A percentile compares a stretch with the other conserved stretches of the same genome.
phyloP scores from a whole-genome alignment of 2,888 invertebrate genomes.

The Polydrusus cervinus region DNA sequence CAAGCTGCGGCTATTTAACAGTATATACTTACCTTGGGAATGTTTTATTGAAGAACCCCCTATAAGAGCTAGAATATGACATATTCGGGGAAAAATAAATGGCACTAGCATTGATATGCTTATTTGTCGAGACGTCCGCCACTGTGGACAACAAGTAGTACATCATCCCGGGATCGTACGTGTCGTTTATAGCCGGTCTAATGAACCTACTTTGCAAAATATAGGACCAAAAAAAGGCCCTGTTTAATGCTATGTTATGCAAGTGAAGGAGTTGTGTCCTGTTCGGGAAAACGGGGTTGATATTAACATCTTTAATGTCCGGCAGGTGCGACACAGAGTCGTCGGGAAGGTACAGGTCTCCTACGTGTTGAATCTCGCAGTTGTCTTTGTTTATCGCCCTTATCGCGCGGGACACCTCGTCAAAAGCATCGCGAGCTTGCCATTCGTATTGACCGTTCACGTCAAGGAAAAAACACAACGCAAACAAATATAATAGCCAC shows the following conservation, averaged over 20 bases:
- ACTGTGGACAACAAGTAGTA: constrained; percentile 96
- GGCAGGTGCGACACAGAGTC: constrained; percentile 93
- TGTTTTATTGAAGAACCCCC: constrained; percentile 97
- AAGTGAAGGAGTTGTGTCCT: constrained; percentile 93
- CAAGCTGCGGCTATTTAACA: background rate
- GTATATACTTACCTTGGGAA: constrained; percentile 75
- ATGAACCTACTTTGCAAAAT: constrained; percentile 92
- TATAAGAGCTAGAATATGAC: constrained; percentile 94
- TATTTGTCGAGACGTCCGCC: constrained; percentile 95
- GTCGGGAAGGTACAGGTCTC: constrained; percentile 87
- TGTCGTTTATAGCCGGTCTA: constrained; percentile 91
- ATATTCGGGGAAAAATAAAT: constrained; percentile 95
- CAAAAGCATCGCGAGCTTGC: constrained; percentile 92
- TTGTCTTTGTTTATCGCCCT: constrained; percentile 90
- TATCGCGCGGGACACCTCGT: constrained; percentile 88
- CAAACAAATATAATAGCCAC: constrained; percentile 35
- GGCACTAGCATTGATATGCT: constrained; percentile 92
- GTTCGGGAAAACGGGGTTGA: constrained; percentile 95
- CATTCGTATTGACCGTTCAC: constrained; percentile 91
- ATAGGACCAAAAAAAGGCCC: constrained; percentile 97
- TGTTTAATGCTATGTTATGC: constrained; percentile 96
- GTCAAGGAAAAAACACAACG: constrained; percentile 57
- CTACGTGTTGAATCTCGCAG: constrained; percentile 90
- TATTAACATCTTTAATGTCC: constrained; percentile 94
- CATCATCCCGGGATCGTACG: constrained; percentile 98